A percentile compares a stretch with the other conserved stretches of the same genome.
Evolutionary conservation across 2,113 vertebrate genomes (phyloP).

Genomic region (Pachycephala philippinensis): DNA sequence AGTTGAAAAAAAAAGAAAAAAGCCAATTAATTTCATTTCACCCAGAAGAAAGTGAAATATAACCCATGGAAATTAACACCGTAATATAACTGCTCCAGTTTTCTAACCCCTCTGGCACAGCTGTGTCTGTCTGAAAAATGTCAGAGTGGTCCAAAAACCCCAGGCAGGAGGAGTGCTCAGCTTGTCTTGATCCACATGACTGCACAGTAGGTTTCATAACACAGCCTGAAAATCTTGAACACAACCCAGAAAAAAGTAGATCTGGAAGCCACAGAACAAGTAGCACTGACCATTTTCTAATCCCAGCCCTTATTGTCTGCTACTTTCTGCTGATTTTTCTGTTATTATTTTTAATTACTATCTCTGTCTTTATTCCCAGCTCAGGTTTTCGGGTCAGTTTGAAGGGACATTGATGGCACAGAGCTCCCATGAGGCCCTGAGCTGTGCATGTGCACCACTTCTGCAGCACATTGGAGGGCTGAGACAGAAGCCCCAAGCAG

Average conservation of each 20-base stretch:
- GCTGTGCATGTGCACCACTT: rapidly evolving
- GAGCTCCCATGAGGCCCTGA: rapidly evolving
- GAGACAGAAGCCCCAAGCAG: background rate
- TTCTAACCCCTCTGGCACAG: background rate
- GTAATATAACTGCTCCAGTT: background rate
- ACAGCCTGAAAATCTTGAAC: background rate
- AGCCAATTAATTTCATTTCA: background rate
- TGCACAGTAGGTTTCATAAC: background rate
- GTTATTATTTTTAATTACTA: background rate
- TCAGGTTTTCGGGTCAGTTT: background rate
- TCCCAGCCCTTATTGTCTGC: background rate
- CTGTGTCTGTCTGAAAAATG: background rate
- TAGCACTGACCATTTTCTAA: background rate
- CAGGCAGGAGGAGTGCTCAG: background rate
- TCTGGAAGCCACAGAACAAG: background rate
- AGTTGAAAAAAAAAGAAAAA: background rate
- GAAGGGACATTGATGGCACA: background rate
- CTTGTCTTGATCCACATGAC: background rate
- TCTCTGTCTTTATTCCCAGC: background rate
- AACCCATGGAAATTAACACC: background rate
- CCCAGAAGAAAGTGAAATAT: background rate
- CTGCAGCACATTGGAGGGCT: rapidly evolving
- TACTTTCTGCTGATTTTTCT: background rate
- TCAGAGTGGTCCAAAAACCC: background rate
- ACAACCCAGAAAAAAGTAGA: background rate